phyloP scores from a whole-genome alignment of 2,113 vertebrate species.

The Nematolebias whitei region DNA sequence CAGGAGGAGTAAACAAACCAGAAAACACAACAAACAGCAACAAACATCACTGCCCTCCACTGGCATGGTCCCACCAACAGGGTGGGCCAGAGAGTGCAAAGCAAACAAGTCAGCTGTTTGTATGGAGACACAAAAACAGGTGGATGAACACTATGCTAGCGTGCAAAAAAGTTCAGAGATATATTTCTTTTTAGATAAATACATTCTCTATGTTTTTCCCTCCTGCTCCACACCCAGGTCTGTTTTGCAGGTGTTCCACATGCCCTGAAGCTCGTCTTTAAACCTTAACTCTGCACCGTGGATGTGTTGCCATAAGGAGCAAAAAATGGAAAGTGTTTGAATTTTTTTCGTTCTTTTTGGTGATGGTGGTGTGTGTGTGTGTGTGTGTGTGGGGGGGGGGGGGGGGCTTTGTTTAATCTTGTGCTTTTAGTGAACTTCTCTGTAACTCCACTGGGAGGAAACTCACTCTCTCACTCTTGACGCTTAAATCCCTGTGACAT shows the following conservation, averaged over 20 bases:
- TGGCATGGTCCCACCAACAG: slow-evolving; percentile 60
- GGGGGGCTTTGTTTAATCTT: slow-evolving; percentile 71
- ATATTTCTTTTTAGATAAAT: slow-evolving; percentile 1
- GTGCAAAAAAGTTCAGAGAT: slow-evolving; percentile 3
- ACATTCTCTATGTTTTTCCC: slow-evolving; percentile 7
- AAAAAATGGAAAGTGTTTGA: slow-evolving; percentile 50
- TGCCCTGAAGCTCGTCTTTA: slow-evolving; percentile 72
- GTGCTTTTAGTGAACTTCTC: slow-evolving; percentile 69
- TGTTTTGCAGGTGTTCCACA: slow-evolving; percentile 44
- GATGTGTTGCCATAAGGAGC: slow-evolving; percentile 57
- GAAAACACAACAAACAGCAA: slow-evolving; percentile 72
- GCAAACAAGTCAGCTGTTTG: slow-evolving; percentile 9
- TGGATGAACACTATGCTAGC: slow-evolving; percentile 10
- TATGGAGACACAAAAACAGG: slow-evolving; percentile 17
- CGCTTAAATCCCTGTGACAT: slow-evolving; percentile 73
- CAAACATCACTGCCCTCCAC: slow-evolving; percentile 39
- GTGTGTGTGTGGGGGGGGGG: too few relatives aligned
- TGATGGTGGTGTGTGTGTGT: too few relatives aligned
- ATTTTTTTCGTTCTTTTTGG: slow-evolving; percentile 52
- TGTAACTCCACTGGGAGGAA: slow-evolving; percentile 64
- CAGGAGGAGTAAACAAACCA: slow-evolving; percentile 87
- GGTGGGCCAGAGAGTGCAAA: slow-evolving; percentile 67
- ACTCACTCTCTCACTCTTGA: slow-evolving; percentile 55
- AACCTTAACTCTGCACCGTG: slow-evolving; percentile 43
- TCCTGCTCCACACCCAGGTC: not conserved